A percentile compares a stretch with the other conserved stretches of the same genome.
Evolutionary conservation across 2,113 vertebrate genomes (phyloP).

Genomic region (Sphaerodactylus townsendi): DNA sequence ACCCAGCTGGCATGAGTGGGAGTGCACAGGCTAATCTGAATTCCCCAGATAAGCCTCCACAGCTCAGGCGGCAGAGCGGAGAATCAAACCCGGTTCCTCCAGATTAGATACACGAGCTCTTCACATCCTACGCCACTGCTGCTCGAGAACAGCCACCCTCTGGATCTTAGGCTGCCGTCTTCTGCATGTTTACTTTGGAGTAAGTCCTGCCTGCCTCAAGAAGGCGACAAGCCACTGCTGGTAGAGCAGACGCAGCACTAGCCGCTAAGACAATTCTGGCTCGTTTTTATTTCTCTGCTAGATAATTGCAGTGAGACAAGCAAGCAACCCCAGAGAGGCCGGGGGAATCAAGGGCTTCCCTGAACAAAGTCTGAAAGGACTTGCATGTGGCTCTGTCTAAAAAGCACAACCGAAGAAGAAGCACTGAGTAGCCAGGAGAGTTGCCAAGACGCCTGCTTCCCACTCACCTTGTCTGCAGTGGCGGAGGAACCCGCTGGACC

Average conservation of each 20-base stretch:
- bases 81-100: too few relatives aligned
- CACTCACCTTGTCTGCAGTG: slow-evolving; percentile 72
- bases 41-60: too few relatives aligned
- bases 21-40: too few relatives aligned
- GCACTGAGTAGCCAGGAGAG: slow-evolving; percentile 32
- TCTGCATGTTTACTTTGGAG: too few relatives aligned
- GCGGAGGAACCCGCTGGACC: slow-evolving; percentile 52
- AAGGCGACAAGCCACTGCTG: too few relatives aligned
- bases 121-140: too few relatives aligned
- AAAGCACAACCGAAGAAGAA: slow-evolving; percentile 19
- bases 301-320: not conserved
- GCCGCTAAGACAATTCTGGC: not conserved
- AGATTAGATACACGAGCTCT: too few relatives aligned
- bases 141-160: too few relatives aligned
- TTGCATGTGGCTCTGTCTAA: not conserved
- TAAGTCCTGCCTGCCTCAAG: not conserved
- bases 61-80: too few relatives aligned
- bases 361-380: not conserved
- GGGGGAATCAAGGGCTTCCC: not conserved
- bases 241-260: too few relatives aligned
- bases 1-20: too few relatives aligned
- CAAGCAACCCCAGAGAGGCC: fast-evolving
- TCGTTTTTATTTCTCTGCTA: not conserved
- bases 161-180: too few relatives aligned
- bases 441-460: slow-evolving; percentile 24